These are phyloP conservation scores for Aricia agestis DNA, from an alignment of 1,140 invertebrate genomes.

Conservation along the genomic window DNA sequence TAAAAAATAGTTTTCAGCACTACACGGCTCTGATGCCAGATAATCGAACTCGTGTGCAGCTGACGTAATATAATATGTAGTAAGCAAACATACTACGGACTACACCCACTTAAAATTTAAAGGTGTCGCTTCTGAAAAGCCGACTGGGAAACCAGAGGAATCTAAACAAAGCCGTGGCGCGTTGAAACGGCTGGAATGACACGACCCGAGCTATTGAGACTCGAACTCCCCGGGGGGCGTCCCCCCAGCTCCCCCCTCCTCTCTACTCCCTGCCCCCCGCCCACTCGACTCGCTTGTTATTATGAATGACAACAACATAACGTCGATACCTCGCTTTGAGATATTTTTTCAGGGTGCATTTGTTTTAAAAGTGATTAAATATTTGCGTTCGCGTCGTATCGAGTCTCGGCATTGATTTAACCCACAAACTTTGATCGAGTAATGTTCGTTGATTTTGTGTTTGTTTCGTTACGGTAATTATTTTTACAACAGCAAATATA, in stretches of 20 bases:
- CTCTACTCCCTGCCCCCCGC: constrained; percentile 13
- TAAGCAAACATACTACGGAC: constrained; percentile 23
- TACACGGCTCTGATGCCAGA: no score
- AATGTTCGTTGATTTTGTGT: constrained; percentile 40
- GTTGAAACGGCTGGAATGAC: constrained; percentile 52
- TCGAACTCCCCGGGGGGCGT: constrained; percentile 29
- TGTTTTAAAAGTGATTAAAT: constrained; percentile 71
- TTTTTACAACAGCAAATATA: not conserved
- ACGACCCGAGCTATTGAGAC: constrained; percentile 51
- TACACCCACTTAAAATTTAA: constrained; percentile 34
- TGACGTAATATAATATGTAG: constrained; percentile 22
- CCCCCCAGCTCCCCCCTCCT: constrained; percentile 26
- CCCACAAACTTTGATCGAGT: constrained; percentile 42
- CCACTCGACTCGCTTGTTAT: constrained; percentile 48
- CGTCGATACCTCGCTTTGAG: constrained; percentile 54
- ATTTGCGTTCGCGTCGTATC: constrained; percentile 38
- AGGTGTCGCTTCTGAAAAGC: constrained; percentile 37
- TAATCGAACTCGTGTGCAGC: not conserved
- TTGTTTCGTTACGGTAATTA: not conserved
- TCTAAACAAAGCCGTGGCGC: constrained; percentile 51
- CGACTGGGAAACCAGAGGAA: constrained; percentile 46
- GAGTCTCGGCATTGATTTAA: constrained; percentile 58
- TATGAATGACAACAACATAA: constrained; percentile 72
- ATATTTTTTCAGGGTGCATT: constrained; percentile 66
- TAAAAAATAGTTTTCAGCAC: not conserved